Conservation (phyloP, 2,888 invertebrate genomes). For the Hydrotaea cyrtoneurina region DNA sequence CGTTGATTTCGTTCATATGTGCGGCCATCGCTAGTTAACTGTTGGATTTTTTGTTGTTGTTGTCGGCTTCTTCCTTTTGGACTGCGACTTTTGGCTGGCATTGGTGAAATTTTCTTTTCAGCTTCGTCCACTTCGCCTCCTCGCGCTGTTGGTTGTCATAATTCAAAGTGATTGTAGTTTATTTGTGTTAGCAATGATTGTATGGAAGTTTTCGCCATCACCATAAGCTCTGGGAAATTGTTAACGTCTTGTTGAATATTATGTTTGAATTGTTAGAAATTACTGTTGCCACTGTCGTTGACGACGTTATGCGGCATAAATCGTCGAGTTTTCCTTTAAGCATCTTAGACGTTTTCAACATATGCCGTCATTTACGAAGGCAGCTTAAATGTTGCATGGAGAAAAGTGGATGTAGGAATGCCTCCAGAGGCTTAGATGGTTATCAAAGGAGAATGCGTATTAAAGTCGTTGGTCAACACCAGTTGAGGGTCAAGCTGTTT, state of each 20-base stretch:
- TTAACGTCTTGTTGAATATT: conserved; percentile 1
- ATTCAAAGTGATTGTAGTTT: conserved; percentile 32
- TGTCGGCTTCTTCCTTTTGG: background rate
- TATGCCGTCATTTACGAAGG: too few species aligned
- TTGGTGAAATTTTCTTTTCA: conserved; percentile 27
- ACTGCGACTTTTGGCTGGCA: background rate
- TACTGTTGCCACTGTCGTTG: background rate
- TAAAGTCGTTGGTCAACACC: too few species aligned
- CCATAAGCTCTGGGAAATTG: background rate
- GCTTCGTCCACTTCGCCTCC: background rate
- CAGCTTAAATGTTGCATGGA: too few species aligned
- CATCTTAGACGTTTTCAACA: too few species aligned
- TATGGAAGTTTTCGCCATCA: background rate
- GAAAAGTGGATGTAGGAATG: too few species aligned
- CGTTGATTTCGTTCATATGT: conserved; percentile 5
- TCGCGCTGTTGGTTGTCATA: background rate
- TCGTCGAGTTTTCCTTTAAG: too few species aligned
- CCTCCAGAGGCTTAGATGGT: too few species aligned
- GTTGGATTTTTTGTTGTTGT: conserved; percentile 14
- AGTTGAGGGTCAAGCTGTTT: too few species aligned
- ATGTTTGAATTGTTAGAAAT: background rate
- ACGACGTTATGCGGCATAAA: too few species aligned
- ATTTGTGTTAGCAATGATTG: conserved; percentile 24
- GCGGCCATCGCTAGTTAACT: background rate
- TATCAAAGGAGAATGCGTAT: too few species aligned